Conservation (phyloP, 2,888 invertebrate genomes). For the Ennomos erosarius region DNA sequence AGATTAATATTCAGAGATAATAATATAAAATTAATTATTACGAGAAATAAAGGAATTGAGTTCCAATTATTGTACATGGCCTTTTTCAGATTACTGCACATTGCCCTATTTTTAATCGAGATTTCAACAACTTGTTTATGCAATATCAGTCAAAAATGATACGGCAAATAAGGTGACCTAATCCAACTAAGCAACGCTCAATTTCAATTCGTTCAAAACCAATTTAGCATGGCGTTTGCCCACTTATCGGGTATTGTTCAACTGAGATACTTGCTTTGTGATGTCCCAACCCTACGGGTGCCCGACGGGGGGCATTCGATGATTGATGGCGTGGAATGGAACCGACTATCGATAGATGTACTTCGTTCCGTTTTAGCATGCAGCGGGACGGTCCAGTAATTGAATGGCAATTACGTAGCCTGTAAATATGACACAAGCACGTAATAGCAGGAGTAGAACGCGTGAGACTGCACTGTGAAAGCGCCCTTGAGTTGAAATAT, state of each 20-base stretch:
- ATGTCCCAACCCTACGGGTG: slow-evolving; percentile 79
- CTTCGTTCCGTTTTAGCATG: slow-evolving; percentile 60
- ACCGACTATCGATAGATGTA: slow-evolving; percentile 52
- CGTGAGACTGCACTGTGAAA: slow-evolving; percentile 74
- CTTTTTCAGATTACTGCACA: too few species aligned
- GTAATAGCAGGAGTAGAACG: slow-evolving; percentile 83
- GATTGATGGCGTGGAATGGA: slow-evolving; percentile 76
- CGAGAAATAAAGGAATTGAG: too few species aligned
- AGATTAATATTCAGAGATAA: too few species aligned
- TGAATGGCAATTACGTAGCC: slow-evolving; percentile 86
- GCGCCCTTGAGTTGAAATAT: slow-evolving; percentile 76
- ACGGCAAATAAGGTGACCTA: slow-evolving; percentile 47
- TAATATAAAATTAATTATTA: too few species aligned
- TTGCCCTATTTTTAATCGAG: slow-evolving; percentile 10
- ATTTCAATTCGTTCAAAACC: slow-evolving; percentile 71
- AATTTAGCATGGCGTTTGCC: slow-evolving; percentile 79
- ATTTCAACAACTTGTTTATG: slow-evolving; percentile 24
- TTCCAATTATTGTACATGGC: too few species aligned
- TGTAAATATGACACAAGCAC: slow-evolving; percentile 86
- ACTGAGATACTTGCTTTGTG: slow-evolving; percentile 73
- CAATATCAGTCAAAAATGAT: too few species aligned
- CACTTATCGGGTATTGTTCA: slow-evolving; percentile 82
- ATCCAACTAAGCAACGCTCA: slow-evolving; percentile 64
- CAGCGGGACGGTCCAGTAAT: slow-evolving; percentile 79
- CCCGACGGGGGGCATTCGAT: slow-evolving; percentile 81